A percentile compares a stretch with the other conserved stretches of the same genome.
Evolutionary conservation across 2,113 vertebrate species (phyloP).

Genomic region (Strix aluco): DNA sequence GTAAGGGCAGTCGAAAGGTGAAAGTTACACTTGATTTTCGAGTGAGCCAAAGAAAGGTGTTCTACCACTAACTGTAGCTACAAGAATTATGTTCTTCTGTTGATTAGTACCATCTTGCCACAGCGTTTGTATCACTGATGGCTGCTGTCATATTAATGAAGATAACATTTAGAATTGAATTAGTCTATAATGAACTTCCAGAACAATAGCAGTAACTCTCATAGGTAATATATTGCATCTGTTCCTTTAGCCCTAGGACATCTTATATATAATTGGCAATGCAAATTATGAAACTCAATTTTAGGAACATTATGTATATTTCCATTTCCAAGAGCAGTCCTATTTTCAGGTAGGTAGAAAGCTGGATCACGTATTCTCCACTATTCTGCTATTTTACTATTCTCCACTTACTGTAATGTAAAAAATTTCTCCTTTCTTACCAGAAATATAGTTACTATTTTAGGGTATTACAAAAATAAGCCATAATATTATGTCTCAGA

Average conservation of each 20-base stretch:
- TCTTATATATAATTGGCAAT: slow-evolving; percentile 13
- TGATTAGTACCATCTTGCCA: not conserved
- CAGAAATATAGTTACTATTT: not conserved
- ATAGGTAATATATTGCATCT: not conserved
- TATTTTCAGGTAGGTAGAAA: not conserved
- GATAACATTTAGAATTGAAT: slow-evolving; percentile 47
- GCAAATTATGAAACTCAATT: slow-evolving; percentile 20
- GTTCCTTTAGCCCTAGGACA: slow-evolving; percentile 33
- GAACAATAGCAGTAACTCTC: slow-evolving; percentile 34
- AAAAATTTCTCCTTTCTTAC: not conserved
- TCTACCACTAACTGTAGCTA: not conserved
- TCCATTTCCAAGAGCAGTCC: not conserved
- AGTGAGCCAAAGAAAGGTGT: not conserved
- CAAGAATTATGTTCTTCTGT: not conserved
- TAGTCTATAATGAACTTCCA: slow-evolving; percentile 38
- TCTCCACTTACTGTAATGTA: not conserved
- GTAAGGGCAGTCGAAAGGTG: not conserved
- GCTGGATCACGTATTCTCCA: not conserved
- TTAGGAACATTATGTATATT: not conserved
- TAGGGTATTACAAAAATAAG: not conserved
- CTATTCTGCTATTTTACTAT: not conserved
- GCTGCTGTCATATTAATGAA: slow-evolving; percentile 47
- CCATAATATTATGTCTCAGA: not conserved
- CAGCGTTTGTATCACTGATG: not conserved
- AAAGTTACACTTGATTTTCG: not conserved